Evolutionary conservation across 1,140 invertebrate species (phyloP).

Genomic region (Acyrthosiphon pisum): DNA sequence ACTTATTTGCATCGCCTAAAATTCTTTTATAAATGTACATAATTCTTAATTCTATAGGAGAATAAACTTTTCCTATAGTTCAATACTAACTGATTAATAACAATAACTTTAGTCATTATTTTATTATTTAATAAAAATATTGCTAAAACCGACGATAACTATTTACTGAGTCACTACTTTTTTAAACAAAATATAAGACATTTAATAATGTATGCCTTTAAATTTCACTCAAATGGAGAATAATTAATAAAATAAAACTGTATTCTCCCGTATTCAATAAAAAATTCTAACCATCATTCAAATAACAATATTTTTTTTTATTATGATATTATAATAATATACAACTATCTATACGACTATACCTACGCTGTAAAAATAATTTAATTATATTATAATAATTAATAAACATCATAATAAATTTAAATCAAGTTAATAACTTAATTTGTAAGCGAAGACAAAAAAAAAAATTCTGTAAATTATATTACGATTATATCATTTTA

Average conservation of each 20-base stretch:
- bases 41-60: too few species aligned
- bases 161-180: not conserved
- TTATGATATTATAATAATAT: too few species aligned
- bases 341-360: not conserved
- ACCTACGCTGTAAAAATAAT: not conserved
- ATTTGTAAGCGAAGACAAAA: not conserved
- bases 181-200: not conserved
- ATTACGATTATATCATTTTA: not conserved
- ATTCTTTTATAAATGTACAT: not conserved
- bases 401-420: not conserved
- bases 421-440: not conserved
- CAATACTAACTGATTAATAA: not conserved
- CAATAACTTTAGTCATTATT: not conserved
- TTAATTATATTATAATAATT: not conserved
- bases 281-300: too few species aligned
- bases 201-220: not conserved
- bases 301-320: too few species aligned
- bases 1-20: not conserved
- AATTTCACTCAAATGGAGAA: not conserved
- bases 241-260: not conserved
- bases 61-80: not conserved
- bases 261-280: not conserved
- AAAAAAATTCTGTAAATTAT: not conserved
- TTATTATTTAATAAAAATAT: not conserved
- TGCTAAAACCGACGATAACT: not conserved